phyloP scores from a whole-genome alignment of 2,888 invertebrate genomes.

The Anagyrus pseudococci region DNA sequence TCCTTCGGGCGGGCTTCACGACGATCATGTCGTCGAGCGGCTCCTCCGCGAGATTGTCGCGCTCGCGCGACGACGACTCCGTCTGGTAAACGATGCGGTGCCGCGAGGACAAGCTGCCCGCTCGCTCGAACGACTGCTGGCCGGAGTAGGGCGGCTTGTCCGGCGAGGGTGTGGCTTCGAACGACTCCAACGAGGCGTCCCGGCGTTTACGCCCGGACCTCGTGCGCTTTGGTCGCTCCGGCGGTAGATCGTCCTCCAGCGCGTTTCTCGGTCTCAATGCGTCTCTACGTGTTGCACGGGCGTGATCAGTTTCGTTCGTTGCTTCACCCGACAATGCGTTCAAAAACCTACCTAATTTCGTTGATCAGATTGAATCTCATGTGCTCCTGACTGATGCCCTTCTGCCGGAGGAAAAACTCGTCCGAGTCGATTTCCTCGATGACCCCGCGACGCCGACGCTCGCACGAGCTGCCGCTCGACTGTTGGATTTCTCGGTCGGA shows the following conservation, averaged over 20 bases:
- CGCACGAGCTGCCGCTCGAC: slow-evolving; percentile 69
- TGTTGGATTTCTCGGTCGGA: slow-evolving; percentile 65
- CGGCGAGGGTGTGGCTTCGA: slow-evolving; percentile 52
- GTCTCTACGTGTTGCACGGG: slow-evolving; percentile 61
- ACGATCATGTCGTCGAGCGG: slow-evolving; percentile 55
- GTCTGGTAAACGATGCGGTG: slow-evolving; percentile 56
- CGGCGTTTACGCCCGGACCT: slow-evolving; percentile 51
- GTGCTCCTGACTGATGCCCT: slow-evolving; percentile 83
- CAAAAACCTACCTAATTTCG: slow-evolving; percentile 33
- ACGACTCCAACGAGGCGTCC: slow-evolving; percentile 48
- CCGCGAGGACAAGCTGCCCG: slow-evolving; percentile 40
- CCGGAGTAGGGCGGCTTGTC: too few relatives aligned
- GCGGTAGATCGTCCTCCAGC: slow-evolving; percentile 64
- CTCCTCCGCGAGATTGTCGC: slow-evolving; percentile 39
- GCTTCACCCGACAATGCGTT: too few relatives aligned
- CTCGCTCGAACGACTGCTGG: slow-evolving; percentile 41
- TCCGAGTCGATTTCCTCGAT: slow-evolving; percentile 88
- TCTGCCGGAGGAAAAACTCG: slow-evolving; percentile 84
- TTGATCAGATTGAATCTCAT: slow-evolving; percentile 64
- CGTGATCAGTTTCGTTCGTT: too few relatives aligned
- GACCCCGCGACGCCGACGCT: slow-evolving; percentile 68
- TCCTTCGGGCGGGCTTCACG: slow-evolving; percentile 55
- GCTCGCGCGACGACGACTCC: slow-evolving; percentile 34
- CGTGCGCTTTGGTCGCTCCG: slow-evolving; percentile 51
- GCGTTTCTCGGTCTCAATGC: slow-evolving; percentile 75